A percentile compares a stretch with the other conserved stretches of the same genome.
Conservation (phyloP, 2,888 invertebrate species). For the Melieria crassipennis region DNA sequence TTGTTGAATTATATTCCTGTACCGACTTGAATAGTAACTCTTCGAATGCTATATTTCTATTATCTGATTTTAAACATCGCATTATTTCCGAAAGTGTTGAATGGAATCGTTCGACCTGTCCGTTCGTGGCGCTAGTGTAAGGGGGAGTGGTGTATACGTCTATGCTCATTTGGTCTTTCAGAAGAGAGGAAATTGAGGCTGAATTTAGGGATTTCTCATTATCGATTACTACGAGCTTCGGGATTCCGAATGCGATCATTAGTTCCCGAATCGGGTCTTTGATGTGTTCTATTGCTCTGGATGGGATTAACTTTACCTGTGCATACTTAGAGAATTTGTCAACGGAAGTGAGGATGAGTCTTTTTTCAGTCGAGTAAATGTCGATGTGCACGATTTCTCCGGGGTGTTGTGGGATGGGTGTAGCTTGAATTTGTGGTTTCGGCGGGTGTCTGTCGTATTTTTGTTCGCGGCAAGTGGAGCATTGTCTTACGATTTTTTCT, state of each 20-base stretch:
- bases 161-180: conserved; percentile 16
- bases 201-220: conserved; percentile 6
- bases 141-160: conserved; percentile 8
- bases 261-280: not conserved
- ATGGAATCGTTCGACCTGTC: conserved; percentile 12
- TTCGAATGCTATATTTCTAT: not conserved
- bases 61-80: conserved; percentile 1
- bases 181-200: conserved; percentile 20
- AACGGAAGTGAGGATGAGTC: conserved; percentile 5
- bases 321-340: conserved; percentile 29
- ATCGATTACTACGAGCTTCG: not conserved
- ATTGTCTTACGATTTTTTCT: conserved; percentile 18
- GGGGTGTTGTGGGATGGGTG: conserved; percentile 21
- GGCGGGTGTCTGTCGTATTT: conserved; percentile 32
- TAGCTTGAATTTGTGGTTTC: conserved; percentile 24
- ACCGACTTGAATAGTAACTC: conserved; percentile 17
- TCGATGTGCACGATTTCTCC: conserved; percentile 31
- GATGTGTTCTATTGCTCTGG: conserved; percentile 20
- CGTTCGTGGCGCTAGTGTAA: conserved; percentile 11
- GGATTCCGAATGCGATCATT: conserved; percentile 4
- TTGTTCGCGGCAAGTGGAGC: conserved; percentile 14
- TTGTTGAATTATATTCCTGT: conserved; percentile 20
- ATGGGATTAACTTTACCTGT: conserved; percentile 11
- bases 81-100: conserved; percentile 18
- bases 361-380: conserved; percentile 12